A percentile compares a stretch with the other conserved stretches of the same genome.
Conservation (phyloP, 2,113 vertebrate species). For the Tauraco erythrolophus region DNA sequence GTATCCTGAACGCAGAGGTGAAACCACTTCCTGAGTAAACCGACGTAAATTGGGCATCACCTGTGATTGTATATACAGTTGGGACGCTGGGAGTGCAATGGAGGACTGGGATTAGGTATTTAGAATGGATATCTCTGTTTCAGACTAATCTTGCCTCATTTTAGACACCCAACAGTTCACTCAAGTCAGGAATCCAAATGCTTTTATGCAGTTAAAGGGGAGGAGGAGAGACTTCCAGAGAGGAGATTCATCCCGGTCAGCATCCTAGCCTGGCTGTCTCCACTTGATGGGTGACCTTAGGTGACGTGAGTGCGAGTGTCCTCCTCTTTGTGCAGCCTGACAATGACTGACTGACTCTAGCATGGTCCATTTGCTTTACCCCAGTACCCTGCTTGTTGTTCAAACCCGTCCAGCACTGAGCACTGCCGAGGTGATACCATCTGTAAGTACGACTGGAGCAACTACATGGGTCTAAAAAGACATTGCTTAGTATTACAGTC, state of each 20-base stretch:
- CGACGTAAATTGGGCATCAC: background rate
- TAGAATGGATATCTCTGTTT: background rate
- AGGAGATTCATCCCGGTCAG: background rate
- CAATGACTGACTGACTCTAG: too few relatives aligned
- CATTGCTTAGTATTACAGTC: background rate
- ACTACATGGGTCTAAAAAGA: background rate
- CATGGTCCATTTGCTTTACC: background rate
- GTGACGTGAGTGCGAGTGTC: background rate
- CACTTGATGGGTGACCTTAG: background rate
- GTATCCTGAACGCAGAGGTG: background rate
- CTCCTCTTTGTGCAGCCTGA: background rate
- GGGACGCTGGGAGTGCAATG: background rate
- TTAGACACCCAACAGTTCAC: background rate
- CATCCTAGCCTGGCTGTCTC: background rate
- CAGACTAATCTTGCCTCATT: background rate
- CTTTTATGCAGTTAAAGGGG: background rate
- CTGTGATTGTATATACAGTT: background rate
- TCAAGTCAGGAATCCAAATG: background rate
- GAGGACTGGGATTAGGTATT: background rate
- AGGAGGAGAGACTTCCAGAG: background rate
- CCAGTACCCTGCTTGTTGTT: fast-evolving
- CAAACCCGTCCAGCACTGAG: background rate
- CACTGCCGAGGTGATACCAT: background rate
- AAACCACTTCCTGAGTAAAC: background rate
- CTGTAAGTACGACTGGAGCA: background rate